Evolutionary conservation across 2,113 vertebrate genomes (phyloP), one percentile per base, ranked within the genome.

Genomic region (Mormoops blainvillei): DNA sequence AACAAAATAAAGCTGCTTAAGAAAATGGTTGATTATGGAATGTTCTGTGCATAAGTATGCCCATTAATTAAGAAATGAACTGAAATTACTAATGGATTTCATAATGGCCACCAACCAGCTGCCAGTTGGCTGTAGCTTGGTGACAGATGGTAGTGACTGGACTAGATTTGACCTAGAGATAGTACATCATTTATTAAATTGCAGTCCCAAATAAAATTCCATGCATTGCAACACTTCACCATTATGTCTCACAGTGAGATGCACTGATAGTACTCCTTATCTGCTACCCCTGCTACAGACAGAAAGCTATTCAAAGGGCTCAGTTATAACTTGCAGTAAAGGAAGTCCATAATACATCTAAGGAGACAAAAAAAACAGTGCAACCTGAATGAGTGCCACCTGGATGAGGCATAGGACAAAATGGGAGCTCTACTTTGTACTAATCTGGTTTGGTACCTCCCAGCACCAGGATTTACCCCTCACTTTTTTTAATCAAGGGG

Each of bases 131-230:
- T 89, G 58, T 77, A 85, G 84, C 77, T 92, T 96, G 93, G 94
- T 97, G 97, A 96, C 97, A 97, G 97, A 97, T 97, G 96, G 96
- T 76, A 97, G 91, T 93, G 95, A 97, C 97, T 95, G 93, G 97
- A 97, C 94, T 96, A 97, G 97, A 98, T 97, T 22, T 98, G 97
- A 97, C 97, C 97, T 95, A 95, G 89, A 97, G 97, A 98, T 97
- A 96, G 94, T 58, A 56, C 83, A 93, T 89, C 91, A 89, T 97
- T 96, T 98, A 97, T 96, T 95, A 97, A 97, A 95, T 56, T 94
- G 83, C 54, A 97, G 91, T 78, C 61, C 10, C 78, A 77, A 97
- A 96, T 96, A 97, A 98, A 98, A 97, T 94, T 80, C 95, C 96
- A 87, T 67, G 80, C 95, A 92, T 45, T 95, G 67, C 89, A 96